Base-by-base conservation (phyloP, 2,888 invertebrate genomes). In the Poecilus cupreus region DNA sequence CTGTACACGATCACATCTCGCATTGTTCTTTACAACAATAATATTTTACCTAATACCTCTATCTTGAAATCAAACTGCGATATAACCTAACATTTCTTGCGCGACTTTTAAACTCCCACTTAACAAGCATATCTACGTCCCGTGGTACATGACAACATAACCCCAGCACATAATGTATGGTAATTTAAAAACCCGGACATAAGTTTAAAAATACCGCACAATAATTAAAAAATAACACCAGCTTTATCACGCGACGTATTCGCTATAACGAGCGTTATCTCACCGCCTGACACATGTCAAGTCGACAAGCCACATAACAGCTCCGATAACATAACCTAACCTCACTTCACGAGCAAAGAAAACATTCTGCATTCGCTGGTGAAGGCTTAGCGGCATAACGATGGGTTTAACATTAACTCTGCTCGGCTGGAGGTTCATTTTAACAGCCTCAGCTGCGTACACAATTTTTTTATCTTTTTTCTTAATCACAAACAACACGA, bases 401-500 rank as follows among this genome's bases (percentile, higher is more conserved):
- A 72, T 46, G 46, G 70, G 6, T 20, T 72, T 22, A 24, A 43
- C 46, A 72, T 72, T 20, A 72, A 72, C 72, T 72, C 46, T n/a
- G 11, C n/a, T n/a, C n/a, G 20, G 26, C 13, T 18, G 51, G 18
- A 18, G 51, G 75, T 51, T 75, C 32, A 51, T 60, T 77, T 18
- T 46, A 76, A 64, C 46, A 77, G 64, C 39, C 64, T 46, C 64
- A 64, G 77, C 60, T 60, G 60, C 26, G 51, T 26, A 43, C 49
- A 43, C 77, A 39, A 64, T 24, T 24, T 76, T 46, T 77, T 46
- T 77, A 39, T 77, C 46, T 60, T 60, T 77, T 64, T 46, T 64
- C 77, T 77, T 77, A 77, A 77, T 77, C 77, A 64, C 43, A 64
- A 57, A 77, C 60, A 77, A 60, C 22, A 18, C 60, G 54, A 77